These are phyloP conservation scores for Dolichoris vasculosae DNA, from an alignment of 1,140 invertebrate species.

Conservation along the genomic window DNA sequence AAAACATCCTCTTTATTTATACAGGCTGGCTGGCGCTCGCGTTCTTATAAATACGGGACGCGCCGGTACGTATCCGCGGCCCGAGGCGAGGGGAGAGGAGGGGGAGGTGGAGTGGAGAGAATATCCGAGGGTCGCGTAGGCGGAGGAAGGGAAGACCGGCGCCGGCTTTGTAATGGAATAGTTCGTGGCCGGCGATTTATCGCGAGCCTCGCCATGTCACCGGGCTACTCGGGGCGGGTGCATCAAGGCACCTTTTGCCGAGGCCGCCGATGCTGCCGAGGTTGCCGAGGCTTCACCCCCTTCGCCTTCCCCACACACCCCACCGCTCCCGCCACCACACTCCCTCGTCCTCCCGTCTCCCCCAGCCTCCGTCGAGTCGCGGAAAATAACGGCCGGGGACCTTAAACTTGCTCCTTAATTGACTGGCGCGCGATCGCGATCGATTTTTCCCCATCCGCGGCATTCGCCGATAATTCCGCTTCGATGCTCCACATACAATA, in stretches of 20 bases:
- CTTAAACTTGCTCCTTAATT: neutral
- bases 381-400: neutral
- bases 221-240: constrained; percentile 42
- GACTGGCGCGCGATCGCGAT: neutral
- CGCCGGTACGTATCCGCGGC: neutral
- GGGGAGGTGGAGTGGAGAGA: neutral
- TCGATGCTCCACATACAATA: neutral
- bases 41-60: neutral
- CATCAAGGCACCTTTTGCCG: constrained; percentile 40
- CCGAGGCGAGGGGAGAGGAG: constrained; percentile 50
- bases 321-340: neutral
- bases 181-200: constrained; percentile 61
- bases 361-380: neutral
- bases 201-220: constrained; percentile 57
- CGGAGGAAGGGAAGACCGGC: neutral
- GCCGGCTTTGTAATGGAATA: constrained; percentile 60
- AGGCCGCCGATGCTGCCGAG: neutral
- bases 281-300: constrained; percentile 1
- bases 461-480: neutral
- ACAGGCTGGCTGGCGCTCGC: neutral
- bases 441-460: neutral
- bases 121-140: neutral
- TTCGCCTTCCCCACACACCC: neutral
- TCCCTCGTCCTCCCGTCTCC: constrained; percentile 10
- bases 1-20: constrained; percentile 9